Evolutionary conservation across 1,140 invertebrate genomes (phyloP), one percentile per base, ranked within the genome.

Genomic region (Musca domestica): DNA sequence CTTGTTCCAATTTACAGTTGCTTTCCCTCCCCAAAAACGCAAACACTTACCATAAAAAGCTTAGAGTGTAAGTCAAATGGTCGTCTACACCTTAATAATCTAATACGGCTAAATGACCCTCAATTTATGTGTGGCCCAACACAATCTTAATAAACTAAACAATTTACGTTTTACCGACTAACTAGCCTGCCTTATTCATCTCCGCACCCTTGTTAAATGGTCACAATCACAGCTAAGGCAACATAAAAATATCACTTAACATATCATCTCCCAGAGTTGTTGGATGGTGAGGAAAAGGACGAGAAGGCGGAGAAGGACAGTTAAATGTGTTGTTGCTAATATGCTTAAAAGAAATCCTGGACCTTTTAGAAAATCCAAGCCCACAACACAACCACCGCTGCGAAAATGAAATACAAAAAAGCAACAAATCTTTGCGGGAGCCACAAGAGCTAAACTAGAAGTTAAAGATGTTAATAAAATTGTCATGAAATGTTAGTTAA

Each of bases 381-480:
- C 19, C 10, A 61, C 27, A 61, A 58, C 54, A 30, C 15, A 58
- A 27, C 34, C 2, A 41, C 34, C 34, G 10, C 34, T 41, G 34
- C 34, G 34, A 41, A 41, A 41, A 41, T 41, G 34, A 41, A 41
- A 41, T 12, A 41, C 10, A 41, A 41, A 41, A 41, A n/a, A 20
- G 49, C 14, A 52, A 52, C 51, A 52, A 41, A 41, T 41, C 34
- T 41, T 41, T 41, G 34, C 34, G 2, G 5, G 5, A 2, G 14
- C 34, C n/a, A 61, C 27, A 61, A 41, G 10, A 41, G 10, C 27
- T 61, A 10, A 61, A 41, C 34, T 41, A 41, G 34, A 41, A 61
- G 56, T 61, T 61, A 71, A 41, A 72, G 75, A 70, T 73, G 73
- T 76, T 77, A 77, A 77, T 77, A 74, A 77, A 77, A 77, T 71